phyloP scores from a whole-genome alignment of 2,888 invertebrate species.

The Leptodirus hochenwartii region DNA sequence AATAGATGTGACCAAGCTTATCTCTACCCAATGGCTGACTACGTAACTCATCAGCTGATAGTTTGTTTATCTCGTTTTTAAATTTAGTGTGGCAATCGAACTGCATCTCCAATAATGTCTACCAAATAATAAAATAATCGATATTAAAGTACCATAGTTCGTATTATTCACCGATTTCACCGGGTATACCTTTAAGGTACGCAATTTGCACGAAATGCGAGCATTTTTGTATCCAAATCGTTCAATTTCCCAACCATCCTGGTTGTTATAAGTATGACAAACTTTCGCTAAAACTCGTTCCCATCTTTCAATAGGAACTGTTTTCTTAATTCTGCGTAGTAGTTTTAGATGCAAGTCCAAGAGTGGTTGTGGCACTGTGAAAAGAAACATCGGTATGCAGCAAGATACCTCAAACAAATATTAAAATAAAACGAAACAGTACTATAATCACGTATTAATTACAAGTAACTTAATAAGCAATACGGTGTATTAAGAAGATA shows the following conservation, averaged over 20 bases:
- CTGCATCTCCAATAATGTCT: constrained; percentile 83
- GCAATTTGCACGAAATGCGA: constrained; percentile 71
- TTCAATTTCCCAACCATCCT: constrained; percentile 93
- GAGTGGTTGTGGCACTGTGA: constrained; percentile 63
- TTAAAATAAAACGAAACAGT: no score
- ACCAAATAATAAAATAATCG: constrained; percentile 19
- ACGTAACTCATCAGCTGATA: constrained; percentile 62
- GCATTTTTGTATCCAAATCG: constrained; percentile 90
- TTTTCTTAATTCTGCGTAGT: constrained; percentile 68
- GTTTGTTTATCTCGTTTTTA: constrained; percentile 67
- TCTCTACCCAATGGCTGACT: constrained; percentile 83
- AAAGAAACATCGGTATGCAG: no score
- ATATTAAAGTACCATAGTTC: not conserved
- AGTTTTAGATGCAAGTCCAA: constrained; percentile 79
- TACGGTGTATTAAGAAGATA: no score
- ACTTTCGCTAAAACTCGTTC: constrained; percentile 79
- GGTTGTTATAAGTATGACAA: constrained; percentile 73
- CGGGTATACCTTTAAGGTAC: constrained; percentile 76
- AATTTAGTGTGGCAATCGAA: constrained; percentile 90
- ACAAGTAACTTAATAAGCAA: not conserved
- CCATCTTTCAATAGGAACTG: constrained; percentile 74
- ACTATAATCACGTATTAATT: not conserved
- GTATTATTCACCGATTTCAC: no score
- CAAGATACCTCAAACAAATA: no score
- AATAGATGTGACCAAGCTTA: constrained; percentile 79